A percentile compares a stretch with the other conserved stretches of the same genome.
phyloP scores from a whole-genome alignment of 2,888 invertebrate species.

The Erynnis tages region DNA sequence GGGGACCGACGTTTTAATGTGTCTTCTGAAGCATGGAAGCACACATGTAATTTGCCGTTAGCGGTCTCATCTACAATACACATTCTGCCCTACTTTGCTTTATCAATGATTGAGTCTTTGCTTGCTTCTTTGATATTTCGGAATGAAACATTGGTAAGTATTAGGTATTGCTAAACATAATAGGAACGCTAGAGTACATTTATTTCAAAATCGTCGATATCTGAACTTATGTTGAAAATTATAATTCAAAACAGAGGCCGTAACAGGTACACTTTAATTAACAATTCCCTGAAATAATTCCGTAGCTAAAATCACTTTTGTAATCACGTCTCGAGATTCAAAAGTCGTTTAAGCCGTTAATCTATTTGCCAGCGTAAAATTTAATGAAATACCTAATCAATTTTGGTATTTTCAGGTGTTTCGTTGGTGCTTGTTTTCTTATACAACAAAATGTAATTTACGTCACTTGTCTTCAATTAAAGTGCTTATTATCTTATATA shows the following conservation, averaged over 20 bases:
- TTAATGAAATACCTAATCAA: constrained; percentile 25
- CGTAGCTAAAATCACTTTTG: constrained; percentile 20
- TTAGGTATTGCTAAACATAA: no score
- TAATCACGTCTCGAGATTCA: constrained; percentile 19
- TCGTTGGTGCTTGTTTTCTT: constrained; percentile 8
- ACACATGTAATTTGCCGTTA: no score
- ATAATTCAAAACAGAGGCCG: constrained; percentile 7
- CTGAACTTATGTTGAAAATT: no score
- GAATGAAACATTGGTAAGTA: no score
- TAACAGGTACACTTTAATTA: constrained; percentile 19
- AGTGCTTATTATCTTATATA: constrained; percentile 2
- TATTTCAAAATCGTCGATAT: no score
- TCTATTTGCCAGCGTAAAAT: constrained; percentile 23
- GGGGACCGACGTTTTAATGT: no score
- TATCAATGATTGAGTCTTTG: no score
- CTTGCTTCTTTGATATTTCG: no score
- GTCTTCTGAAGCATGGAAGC: no score
- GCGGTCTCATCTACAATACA: no score
- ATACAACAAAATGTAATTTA: constrained; percentile 15
- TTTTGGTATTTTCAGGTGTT: constrained; percentile 23
- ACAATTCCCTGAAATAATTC: constrained; percentile 22
- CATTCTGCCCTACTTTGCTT: no score
- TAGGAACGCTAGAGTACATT: no score
- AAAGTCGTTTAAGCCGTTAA: constrained; percentile 26
- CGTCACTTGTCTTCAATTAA: constrained; percentile 2